Evolutionary conservation across 2,888 invertebrate genomes (phyloP), one percentile per base, ranked within the genome.

Genomic region (Nomada flava): DNA sequence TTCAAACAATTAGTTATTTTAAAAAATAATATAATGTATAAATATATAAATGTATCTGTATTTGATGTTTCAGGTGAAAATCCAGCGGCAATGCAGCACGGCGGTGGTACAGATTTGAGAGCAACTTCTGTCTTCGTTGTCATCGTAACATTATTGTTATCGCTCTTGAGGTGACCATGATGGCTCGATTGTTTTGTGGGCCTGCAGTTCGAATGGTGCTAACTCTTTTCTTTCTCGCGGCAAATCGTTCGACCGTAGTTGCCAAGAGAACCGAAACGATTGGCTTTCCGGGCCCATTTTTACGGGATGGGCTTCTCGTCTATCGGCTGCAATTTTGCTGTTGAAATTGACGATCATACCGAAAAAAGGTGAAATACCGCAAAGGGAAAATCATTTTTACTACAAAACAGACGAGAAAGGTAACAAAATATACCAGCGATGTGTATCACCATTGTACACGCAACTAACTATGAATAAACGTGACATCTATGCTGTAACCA

Each of bases 41-140:
- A 7, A 36, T 36, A 36, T 53, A n/a, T 53, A 53, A n/a, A 10
- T 2, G 10, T 26, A 0, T 13, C 20, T 55, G 50, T 63, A 9
- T 26, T 5, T 13, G 29, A n/a, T 89, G 85, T 92, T 92, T 2
- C 90, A 93, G 93, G 93, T 57, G 93, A 93, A 83, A 93, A 93
- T 90, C 93, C 93, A 80, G 93, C 93, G 71, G 93, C 93, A 29
- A 93, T 93, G 93, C 93, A 93, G 76, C 93, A 93, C 83, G 93
- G 93, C 4, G 91, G 90, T 23, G 88, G 90, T 70, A 82, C 87
- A 47, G 84, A 79, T 42, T 79, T 86, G 10, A 90, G 89, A 64
- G 91, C 91, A 42, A 89, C 91, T 57, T 90, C 91, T 67, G 79
- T 92, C 47, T 85, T 91, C 20, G 90, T 91, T 73, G 85, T 89